Percentiles rank a stretch among this genome's conserved stretches.
These are phyloP conservation scores for Anarrhichthys ocellatus DNA, from an alignment of 2,113 vertebrate species.

Conservation along the genomic window DNA sequence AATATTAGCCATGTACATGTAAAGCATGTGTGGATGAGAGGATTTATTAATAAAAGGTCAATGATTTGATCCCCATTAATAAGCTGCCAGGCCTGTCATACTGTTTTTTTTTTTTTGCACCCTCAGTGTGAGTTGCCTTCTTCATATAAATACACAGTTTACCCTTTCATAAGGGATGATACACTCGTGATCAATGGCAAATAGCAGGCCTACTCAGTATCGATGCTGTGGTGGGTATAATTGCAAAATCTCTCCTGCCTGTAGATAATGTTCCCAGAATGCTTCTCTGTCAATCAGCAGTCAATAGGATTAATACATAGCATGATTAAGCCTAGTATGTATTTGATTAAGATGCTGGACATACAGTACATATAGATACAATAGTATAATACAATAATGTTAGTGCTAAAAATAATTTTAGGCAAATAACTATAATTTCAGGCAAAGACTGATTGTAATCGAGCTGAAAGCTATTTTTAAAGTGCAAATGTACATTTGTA, in stretches of 20 bases:
- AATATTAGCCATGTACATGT: background rate
- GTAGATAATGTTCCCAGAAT: background rate
- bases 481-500: background rate
- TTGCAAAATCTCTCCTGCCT: background rate
- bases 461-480: background rate
- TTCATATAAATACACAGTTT: background rate
- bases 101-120: background rate
- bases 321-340: background rate
- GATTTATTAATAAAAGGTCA: background rate
- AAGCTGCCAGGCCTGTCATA: background rate
- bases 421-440: background rate
- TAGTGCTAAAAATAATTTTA: background rate
- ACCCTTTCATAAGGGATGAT: background rate
- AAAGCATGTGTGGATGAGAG: background rate
- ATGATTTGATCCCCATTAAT: background rate
- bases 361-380: background rate
- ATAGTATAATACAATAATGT: background rate
- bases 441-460: background rate
- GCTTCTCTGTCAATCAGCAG: background rate
- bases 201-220: background rate
- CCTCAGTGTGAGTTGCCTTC: background rate
- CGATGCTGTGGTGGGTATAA: background rate
- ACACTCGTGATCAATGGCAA: background rate
- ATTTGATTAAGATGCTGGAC: background rate
- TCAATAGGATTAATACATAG: background rate